These are phyloP conservation scores for Actinia tenebrosa DNA, from an alignment of 64 coral and sea anemone species.

Conservation along the genomic window DNA sequence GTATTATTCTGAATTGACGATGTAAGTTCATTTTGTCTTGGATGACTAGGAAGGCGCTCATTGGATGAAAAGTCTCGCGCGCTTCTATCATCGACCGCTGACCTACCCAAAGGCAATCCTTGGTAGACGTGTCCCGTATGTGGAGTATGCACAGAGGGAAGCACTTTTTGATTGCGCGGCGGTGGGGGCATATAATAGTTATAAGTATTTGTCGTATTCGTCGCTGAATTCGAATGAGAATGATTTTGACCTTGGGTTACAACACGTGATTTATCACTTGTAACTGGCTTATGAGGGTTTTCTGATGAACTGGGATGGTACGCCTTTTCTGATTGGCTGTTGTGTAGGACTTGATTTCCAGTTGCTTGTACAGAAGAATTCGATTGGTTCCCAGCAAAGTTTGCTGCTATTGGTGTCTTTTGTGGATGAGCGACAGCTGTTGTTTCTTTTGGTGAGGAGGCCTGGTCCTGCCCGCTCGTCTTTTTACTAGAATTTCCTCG, in stretches of 20 bases:
- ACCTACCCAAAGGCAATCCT: neutral
- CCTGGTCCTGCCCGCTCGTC: neutral
- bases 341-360: neutral
- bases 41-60: neutral
- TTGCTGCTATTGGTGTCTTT: neutral
- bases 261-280: neutral
- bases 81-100: neutral
- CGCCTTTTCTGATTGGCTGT: neutral
- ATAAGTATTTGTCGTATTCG: neutral
- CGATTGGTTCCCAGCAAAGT: neutral
- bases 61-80: neutral
- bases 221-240: neutral
- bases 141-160: neutral
- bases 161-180: neutral
- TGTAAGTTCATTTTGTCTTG: neutral
- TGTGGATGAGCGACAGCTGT: neutral
- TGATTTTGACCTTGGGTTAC: neutral
- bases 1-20: neutral
- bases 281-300: neutral
- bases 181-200: conserved; percentile 1
- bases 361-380: neutral
- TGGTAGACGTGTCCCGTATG: neutral
- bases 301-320: neutral
- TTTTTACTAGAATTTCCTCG: neutral
- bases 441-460: neutral